Base-by-base conservation (phyloP, 2,888 invertebrate genomes). In the Disparrhopalites patrizii region DNA sequence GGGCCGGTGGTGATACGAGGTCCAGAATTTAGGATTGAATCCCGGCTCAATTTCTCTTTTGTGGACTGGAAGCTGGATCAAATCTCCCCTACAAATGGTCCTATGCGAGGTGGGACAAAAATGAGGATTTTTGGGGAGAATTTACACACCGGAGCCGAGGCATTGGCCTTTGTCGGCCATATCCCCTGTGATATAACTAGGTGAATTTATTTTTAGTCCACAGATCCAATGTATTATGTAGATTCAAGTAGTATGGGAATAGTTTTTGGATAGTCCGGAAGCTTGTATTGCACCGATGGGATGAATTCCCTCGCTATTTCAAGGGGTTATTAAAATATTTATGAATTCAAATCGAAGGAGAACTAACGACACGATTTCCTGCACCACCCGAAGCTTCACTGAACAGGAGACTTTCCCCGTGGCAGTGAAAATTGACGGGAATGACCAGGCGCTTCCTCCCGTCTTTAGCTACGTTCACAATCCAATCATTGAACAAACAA, bases 391-490 rank as follows among this genome's bases (percentile, higher is more conserved):
- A 8, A 27, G 25, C 23, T 40, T 40, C 20, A 7, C 7, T 27
- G 63, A 63, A 25, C 30, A 31, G 3, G 63, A 55, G 4, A 63
- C 43, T 10, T 63, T 40, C 31, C 33, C 18, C 1, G 28, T 63
- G 7, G 13, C 18, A 1, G 30, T 63, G 1, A 18, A 18, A 23
- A 10, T 63, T 1, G 63, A 63, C 31, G 63, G 54, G 10, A 55
- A 54, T 20, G 63, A 63, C 15, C 30, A 40, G 8, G 20, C 1
- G 4, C 15, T 63, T 1, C 63, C 40, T 4, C 54, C 43, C 8
- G 43, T 52, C 2, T 63, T 63, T 27, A 43, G 25, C 20, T 63
- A 55, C 43, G 43, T 63, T 3, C n/a, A 38, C 3, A 63, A 63
- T 30, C 63, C 63, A 27, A 10, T 40, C 2, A 63, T 63, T 55